Percentiles rank a stretch among this genome's conserved stretches.
These are phyloP conservation scores for Branchipolynoe longqiensis DNA, from an alignment of 2,888 invertebrate genomes.

Conservation along the genomic window DNA sequence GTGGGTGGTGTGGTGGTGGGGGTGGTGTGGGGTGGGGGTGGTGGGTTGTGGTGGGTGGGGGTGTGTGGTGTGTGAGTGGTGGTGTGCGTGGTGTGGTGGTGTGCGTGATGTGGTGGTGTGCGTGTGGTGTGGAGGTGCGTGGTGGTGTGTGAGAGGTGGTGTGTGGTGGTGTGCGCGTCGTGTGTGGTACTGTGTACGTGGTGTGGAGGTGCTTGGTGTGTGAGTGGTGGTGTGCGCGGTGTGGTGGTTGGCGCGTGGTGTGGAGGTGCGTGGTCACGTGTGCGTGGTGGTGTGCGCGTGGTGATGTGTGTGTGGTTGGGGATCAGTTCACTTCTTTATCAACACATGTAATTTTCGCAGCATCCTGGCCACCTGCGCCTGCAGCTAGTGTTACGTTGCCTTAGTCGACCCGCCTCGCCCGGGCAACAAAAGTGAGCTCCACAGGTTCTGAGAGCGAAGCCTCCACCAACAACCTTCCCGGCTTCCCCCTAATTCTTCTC, in stretches of 20 bases:
- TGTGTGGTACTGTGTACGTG: no score
- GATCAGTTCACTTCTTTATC: background rate
- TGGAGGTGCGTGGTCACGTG: background rate
- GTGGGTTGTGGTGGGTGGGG: no score
- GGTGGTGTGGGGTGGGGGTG: no score
- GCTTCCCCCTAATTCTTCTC: background rate
- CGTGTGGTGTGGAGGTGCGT: no score
- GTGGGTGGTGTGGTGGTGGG: no score
- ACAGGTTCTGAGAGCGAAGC: background rate
- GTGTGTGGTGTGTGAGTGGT: no score
- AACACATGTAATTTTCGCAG: constrained; percentile 34
- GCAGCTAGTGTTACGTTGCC: background rate
- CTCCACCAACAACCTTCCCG: background rate
- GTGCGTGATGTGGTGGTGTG: no score
- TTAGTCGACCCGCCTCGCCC: background rate
- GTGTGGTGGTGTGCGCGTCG: no score
- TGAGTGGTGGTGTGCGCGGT: background rate
- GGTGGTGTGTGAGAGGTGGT: no score
- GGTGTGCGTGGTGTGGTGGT: no score
- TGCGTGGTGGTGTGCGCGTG: background rate
- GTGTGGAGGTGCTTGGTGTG: background rate
- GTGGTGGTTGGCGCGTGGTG: background rate
- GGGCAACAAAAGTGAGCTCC: constrained; percentile 14
- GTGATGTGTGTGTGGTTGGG: background rate
- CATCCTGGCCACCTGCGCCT: constrained; percentile 16